A percentile compares a stretch with the other conserved stretches of the same genome.
phyloP scores from a whole-genome alignment of 2,888 invertebrate species.

The Tenthredo livida region DNA sequence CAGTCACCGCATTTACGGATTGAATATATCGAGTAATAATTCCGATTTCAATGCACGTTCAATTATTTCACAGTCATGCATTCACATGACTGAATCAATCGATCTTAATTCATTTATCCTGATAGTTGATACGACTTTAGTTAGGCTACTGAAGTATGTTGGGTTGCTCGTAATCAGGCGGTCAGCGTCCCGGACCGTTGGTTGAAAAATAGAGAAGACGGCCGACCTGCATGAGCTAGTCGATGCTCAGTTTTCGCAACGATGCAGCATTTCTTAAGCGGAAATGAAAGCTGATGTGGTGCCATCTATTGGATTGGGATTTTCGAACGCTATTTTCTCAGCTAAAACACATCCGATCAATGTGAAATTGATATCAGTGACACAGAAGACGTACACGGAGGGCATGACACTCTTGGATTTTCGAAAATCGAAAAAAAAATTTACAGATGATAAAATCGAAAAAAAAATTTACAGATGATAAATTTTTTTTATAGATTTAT shows the following conservation, averaged over 20 bases:
- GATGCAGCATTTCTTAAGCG: neutral
- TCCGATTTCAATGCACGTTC: neutral
- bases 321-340: no score
- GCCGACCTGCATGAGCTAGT: neutral
- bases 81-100: neutral
- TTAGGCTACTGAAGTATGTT: neutral
- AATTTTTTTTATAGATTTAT: no score
- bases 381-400: no score
- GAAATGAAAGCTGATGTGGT: no score
- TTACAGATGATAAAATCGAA: no score
- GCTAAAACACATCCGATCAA: no score
- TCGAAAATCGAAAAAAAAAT: no score
- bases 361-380: no score
- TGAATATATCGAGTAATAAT: neutral
- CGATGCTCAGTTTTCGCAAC: neutral
- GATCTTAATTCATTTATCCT: neutral
- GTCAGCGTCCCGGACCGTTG: neutral
- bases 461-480: no score
- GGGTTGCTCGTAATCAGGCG: neutral
- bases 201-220: neutral
- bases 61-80: slow-evolving; percentile 4
- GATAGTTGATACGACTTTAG: no score
- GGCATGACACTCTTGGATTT: no score
- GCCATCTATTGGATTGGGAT: no score
- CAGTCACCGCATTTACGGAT: neutral